These are phyloP conservation scores for Axinella damicornis DNA, from an alignment of 37 sponge, comb jelly and placozoan genomes.

Conservation along the genomic window DNA sequence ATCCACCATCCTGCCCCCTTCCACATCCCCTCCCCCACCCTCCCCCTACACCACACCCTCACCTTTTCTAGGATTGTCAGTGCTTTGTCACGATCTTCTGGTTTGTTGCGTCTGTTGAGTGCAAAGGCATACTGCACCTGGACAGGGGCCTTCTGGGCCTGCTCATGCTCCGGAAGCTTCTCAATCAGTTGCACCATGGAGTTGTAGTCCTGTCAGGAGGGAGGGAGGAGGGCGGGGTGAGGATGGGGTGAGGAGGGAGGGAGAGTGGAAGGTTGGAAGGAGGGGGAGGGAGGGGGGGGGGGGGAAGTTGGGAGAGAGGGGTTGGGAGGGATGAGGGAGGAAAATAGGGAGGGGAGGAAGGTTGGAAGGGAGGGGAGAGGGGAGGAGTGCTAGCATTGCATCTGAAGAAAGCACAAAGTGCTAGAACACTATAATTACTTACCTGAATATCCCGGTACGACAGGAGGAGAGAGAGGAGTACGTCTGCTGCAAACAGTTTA, in stretches of 20 bases:
- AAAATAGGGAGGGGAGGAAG: neutral
- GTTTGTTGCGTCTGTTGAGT: conserved; percentile 72
- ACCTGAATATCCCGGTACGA: conserved; percentile 92
- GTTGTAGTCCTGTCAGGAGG: conserved; percentile 75
- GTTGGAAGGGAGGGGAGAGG: neutral
- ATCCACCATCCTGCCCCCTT: no score
- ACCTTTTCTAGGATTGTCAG: conserved; percentile 82
- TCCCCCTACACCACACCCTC: no score
- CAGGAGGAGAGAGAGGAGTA: conserved; percentile 72
- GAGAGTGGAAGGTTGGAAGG: conserved; percentile 13
- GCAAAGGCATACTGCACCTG: conserved; percentile 95
- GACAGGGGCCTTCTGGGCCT: conserved; percentile 73
- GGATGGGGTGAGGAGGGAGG: neutral
- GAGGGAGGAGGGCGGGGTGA: conserved; percentile 7
- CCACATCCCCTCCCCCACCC: no score
- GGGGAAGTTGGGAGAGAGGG: neutral
- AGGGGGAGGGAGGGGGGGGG: conserved; percentile 4
- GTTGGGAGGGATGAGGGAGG: neutral
- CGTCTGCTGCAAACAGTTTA: conserved; percentile 77
- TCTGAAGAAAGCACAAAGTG: no score
- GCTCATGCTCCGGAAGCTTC: conserved; percentile 72
- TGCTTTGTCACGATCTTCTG: conserved; percentile 81
- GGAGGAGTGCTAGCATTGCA: no score
- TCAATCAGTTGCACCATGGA: conserved; percentile 84
- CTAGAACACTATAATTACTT: neutral